These are phyloP conservation scores for Chamaetylas fuelleborni DNA, from an alignment of 2,113 vertebrate species.

Conservation along the genomic window DNA sequence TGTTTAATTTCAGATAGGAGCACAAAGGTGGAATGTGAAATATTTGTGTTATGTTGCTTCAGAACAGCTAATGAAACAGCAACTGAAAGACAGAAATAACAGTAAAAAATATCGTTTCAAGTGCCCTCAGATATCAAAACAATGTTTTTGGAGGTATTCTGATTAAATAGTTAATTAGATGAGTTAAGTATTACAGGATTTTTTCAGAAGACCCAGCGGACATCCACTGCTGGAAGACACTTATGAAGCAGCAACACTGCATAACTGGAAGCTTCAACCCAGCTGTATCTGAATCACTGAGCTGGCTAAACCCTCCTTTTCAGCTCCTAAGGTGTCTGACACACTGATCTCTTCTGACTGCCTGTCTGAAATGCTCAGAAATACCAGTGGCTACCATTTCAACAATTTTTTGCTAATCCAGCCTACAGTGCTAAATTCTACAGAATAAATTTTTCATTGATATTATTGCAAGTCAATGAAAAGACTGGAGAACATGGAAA, in stretches of 20 bases:
- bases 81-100: neutral
- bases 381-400: neutral
- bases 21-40: neutral
- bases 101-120: neutral
- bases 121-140: neutral
- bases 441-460: neutral
- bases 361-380: neutral
- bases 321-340: neutral
- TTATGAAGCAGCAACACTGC: neutral
- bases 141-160: neutral
- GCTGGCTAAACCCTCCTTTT: neutral
- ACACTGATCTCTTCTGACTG: neutral
- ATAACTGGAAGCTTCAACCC: neutral
- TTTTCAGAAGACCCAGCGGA: neutral
- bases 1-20: neutral
- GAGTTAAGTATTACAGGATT: neutral
- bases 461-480: neutral
- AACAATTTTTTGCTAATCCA: neutral
- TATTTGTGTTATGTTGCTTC: neutral
- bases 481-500: neutral
- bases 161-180: neutral
- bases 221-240: neutral
- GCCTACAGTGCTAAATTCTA: neutral
- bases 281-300: neutral
- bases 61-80: neutral